Evolutionary conservation across 2,797 vertebrate genomes (phyloP).

Genomic region (Silurus aristotelis): DNA sequence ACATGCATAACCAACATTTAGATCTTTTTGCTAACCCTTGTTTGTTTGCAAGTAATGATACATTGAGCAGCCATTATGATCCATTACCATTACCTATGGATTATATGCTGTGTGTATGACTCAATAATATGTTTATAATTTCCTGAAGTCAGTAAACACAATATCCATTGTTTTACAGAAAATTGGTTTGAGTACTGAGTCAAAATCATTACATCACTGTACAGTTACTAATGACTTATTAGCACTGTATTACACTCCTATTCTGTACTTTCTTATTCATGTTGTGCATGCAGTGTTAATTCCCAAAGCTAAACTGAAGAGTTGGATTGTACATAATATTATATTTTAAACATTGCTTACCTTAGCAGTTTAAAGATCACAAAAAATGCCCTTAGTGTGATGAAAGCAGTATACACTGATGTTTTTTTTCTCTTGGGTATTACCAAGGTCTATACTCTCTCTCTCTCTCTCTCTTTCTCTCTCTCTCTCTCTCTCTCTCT

Average conservation of each 20-base stretch:
- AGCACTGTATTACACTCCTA: neutral
- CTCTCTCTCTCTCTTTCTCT: neutral
- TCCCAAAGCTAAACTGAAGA: neutral
- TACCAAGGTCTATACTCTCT: slow-evolving; percentile 11
- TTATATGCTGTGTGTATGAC: neutral
- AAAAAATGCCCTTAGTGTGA: neutral
- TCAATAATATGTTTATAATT: neutral
- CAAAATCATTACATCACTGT: too few species aligned
- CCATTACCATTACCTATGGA: neutral
- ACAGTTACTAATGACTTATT: neutral
- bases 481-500: neutral
- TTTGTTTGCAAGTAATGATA: neutral
- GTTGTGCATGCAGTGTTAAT: neutral
- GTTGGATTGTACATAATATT: neutral
- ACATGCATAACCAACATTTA: neutral
- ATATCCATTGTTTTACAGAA: neutral
- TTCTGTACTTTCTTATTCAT: neutral
- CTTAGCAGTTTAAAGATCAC: neutral
- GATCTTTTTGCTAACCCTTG: too few species aligned
- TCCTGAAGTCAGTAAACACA: neutral
- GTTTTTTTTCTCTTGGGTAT: slow-evolving; percentile 15
- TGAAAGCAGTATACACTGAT: neutral
- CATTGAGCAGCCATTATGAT: neutral
- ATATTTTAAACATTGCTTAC: slow-evolving; percentile 19
- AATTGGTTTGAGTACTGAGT: neutral